Percentiles rank a stretch among this genome's conserved stretches.
Evolutionary conservation across 2,797 vertebrate genomes (phyloP).

Genomic region (Acanthopagrus latus): DNA sequence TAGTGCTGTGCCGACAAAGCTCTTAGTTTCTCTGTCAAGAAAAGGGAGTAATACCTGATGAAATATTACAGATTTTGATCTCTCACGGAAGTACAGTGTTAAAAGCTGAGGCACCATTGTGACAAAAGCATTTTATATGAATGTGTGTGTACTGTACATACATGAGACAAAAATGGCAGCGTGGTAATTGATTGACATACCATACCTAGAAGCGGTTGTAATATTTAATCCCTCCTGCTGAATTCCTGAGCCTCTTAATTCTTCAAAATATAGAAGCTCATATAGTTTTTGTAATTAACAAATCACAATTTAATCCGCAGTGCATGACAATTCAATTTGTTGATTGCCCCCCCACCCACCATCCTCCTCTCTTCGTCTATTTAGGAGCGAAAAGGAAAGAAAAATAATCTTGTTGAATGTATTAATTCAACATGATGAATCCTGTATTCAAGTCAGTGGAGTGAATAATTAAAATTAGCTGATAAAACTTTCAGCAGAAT

Average conservation of each 20-base stretch:
- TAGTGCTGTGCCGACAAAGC: slow-evolving; percentile 10
- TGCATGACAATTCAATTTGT: slow-evolving; percentile 99
- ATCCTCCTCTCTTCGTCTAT: slow-evolving; percentile 82
- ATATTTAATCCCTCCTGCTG: slow-evolving; percentile 88
- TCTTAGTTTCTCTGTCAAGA: slow-evolving; percentile 20
- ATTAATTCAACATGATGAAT: slow-evolving; percentile 99
- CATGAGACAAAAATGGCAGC: background rate
- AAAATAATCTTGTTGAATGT: slow-evolving; percentile 95
- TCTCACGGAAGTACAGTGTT: background rate
- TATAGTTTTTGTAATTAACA: slow-evolving; percentile 95
- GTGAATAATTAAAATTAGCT: slow-evolving; percentile 99
- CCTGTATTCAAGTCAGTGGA: slow-evolving; percentile 99
- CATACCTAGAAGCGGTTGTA: slow-evolving; percentile 52
- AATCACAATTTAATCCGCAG: slow-evolving; percentile 98
- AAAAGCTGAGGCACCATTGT: background rate
- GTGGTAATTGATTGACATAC: slow-evolving; percentile 39
- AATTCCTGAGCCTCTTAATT: slow-evolving; percentile 92
- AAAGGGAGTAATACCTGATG: slow-evolving; percentile 8
- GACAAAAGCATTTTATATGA: slow-evolving; percentile 4
- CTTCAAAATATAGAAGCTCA: slow-evolving; percentile 91
- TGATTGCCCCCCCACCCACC: slow-evolving; percentile 90
- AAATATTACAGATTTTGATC: slow-evolving; percentile 18
- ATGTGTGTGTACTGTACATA: background rate
- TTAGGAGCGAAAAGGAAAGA: slow-evolving; percentile 82
- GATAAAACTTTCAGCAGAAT: slow-evolving; percentile 99